Conservation (phyloP, 2,797 vertebrate genomes). For the Phaenicophaeus curvirostris region DNA sequence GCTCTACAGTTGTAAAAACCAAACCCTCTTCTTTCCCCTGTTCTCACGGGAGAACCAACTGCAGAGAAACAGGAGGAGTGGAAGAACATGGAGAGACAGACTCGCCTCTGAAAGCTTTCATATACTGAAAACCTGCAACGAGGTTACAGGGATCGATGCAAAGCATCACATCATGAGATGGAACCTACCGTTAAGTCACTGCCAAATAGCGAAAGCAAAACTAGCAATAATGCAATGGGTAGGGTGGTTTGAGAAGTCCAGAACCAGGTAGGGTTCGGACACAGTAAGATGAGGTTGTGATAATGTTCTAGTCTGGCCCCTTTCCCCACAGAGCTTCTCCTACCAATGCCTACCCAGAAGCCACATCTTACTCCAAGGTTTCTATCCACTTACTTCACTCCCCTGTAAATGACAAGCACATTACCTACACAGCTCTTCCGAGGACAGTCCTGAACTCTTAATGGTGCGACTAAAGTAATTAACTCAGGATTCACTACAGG, state of each 20-base stretch:
- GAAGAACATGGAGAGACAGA: neutral
- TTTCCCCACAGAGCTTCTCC: neutral
- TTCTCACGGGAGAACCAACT: neutral
- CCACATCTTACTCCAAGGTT: neutral
- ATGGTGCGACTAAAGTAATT: neutral
- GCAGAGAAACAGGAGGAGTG: neutral
- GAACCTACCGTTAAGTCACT: neutral
- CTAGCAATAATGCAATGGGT: accelerated
- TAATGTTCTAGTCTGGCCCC: neutral
- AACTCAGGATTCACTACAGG: neutral
- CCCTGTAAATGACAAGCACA: neutral
- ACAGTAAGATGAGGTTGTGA: neutral
- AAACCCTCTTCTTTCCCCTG: neutral
- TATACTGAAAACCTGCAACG: neutral
- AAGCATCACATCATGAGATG: accelerated
- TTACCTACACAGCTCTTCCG: neutral
- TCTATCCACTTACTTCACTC: neutral
- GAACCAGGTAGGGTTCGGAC: neutral
- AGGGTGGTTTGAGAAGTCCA: neutral
- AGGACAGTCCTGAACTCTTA: neutral
- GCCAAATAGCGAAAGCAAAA: neutral
- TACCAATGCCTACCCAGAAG: neutral
- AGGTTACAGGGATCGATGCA: neutral
- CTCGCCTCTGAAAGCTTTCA: neutral
- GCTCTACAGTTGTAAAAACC: neutral